Conservation (phyloP, 35 echinoderm and acorn worm genomes). For the Amphiura filiformis region DNA sequence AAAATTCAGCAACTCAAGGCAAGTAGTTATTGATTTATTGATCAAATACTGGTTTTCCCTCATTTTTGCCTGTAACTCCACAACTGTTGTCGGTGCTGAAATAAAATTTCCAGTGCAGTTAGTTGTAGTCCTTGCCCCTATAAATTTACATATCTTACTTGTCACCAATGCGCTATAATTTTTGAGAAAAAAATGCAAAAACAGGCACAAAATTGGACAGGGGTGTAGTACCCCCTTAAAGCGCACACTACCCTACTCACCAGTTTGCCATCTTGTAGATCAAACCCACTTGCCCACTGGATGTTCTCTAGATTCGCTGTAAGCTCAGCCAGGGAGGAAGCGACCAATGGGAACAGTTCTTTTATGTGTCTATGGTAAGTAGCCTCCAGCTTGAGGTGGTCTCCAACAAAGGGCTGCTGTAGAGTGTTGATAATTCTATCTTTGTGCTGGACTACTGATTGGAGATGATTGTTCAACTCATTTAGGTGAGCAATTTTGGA, state of each 20-base stretch:
- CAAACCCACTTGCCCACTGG: constrained; percentile 77
- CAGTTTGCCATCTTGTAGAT: constrained; percentile 68
- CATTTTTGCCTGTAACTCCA: too few relatives aligned
- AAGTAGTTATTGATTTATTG: too few relatives aligned
- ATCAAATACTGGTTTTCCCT: too few relatives aligned
- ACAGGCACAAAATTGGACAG: too few relatives aligned
- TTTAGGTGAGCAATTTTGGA: constrained; percentile 65
- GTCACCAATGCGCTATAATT: too few relatives aligned
- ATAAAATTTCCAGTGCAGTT: too few relatives aligned
- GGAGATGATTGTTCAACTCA: constrained; percentile 57
- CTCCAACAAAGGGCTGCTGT: constrained; percentile 85
- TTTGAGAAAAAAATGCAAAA: too few relatives aligned
- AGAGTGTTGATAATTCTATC: constrained; percentile 74
- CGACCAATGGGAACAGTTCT: constrained; percentile 78
- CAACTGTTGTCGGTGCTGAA: too few relatives aligned
- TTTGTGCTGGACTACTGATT: constrained; percentile 71
- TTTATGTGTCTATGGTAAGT: constrained; percentile 70
- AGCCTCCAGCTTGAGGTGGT: constrained; percentile 77
- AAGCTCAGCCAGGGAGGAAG: constrained; percentile 64
- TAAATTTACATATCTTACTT: too few relatives aligned
- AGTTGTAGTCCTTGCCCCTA: too few relatives aligned
- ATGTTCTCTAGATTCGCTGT: constrained; percentile 75
- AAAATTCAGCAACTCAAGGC: too few relatives aligned
- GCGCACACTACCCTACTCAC: constrained; percentile 32
- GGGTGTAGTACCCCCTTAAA: background rate